A percentile compares a stretch with the other conserved stretches of the same genome.
Evolutionary conservation across 2,888 invertebrate species (phyloP).

Genomic region (Monopis laevigella): DNA sequence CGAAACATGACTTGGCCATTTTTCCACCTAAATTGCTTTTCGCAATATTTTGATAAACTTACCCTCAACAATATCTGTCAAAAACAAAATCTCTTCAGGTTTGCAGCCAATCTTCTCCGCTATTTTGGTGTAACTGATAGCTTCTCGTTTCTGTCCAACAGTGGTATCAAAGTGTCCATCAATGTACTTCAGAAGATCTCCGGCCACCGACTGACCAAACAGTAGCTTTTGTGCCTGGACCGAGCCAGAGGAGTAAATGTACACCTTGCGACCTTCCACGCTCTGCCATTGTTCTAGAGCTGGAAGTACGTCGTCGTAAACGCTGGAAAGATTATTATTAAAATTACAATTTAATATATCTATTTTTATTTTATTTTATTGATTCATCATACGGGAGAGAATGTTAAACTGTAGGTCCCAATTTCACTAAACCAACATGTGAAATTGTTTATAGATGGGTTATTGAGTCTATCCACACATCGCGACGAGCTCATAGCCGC

Average conservation of each 20-base stretch:
- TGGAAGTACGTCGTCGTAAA: conserved; percentile 85
- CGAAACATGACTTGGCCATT: too few species aligned
- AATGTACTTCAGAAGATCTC: conserved; percentile 78
- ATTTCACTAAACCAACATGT: too few species aligned
- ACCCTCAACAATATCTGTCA: conserved; percentile 89
- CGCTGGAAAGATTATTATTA: too few species aligned
- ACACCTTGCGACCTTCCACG: conserved; percentile 73
- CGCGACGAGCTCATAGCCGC: too few species aligned
- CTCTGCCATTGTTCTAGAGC: conserved; percentile 78
- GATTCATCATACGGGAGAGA: too few species aligned
- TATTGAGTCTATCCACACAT: too few species aligned
- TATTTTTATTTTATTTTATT: too few species aligned
- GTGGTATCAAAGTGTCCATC: conserved; percentile 88
- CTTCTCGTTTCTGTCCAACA: conserved; percentile 82
- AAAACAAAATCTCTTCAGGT: conserved; percentile 78
- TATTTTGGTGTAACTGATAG: conserved; percentile 82
- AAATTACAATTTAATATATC: too few species aligned
- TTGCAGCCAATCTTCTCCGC: conserved; percentile 70
- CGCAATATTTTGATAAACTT: too few species aligned
- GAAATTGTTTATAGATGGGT: too few species aligned
- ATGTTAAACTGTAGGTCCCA: too few species aligned
- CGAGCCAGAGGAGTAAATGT: conserved; percentile 93
- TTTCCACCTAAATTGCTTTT: too few species aligned
- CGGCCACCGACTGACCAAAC: conserved; percentile 78
- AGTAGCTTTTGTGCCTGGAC: conserved; percentile 90